A percentile compares a stretch with the other conserved stretches of the same genome.
These are phyloP conservation scores for Chondrosia reniformis DNA, from an alignment of 37 sponge, comb jelly and placozoan genomes.

Conservation along the genomic window DNA sequence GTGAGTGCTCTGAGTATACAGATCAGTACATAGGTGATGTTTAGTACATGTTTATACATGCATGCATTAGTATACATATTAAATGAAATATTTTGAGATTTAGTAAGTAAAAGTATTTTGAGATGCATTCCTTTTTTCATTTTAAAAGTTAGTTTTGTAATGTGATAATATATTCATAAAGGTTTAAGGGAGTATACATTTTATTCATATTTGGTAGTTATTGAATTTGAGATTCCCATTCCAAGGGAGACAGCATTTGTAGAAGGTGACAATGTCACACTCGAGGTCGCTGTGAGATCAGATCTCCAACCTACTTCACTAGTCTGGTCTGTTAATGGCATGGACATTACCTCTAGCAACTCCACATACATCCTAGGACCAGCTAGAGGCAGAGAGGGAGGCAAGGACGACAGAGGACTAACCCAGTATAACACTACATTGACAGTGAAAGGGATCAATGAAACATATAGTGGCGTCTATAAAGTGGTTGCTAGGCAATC, in stretches of 20 bases:
- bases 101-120: too few relatives aligned
- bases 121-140: too few relatives aligned
- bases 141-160: too few relatives aligned
- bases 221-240: not conserved
- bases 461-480: constrained; percentile 4
- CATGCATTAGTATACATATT: not conserved
- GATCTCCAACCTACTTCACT: constrained; percentile 32
- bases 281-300: constrained; percentile 14
- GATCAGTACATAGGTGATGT: not conserved
- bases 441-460: not conserved
- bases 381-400: not conserved
- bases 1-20: constrained; percentile 23
- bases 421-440: constrained; percentile 14
- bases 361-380: not conserved
- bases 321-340: constrained; percentile 1
- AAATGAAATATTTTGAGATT: too few relatives aligned
- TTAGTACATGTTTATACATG: not conserved
- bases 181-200: not conserved
- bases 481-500: not conserved
- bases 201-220: not conserved
- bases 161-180: not conserved
- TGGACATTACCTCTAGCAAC: not conserved
- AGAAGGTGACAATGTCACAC: not conserved
- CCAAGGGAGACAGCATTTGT: constrained; percentile 10
- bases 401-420: not conserved